Evolutionary conservation across 2,888 invertebrate genomes (phyloP), one percentile per base, ranked within the genome.

Genomic region (Drosophila trichaetosa): DNA sequence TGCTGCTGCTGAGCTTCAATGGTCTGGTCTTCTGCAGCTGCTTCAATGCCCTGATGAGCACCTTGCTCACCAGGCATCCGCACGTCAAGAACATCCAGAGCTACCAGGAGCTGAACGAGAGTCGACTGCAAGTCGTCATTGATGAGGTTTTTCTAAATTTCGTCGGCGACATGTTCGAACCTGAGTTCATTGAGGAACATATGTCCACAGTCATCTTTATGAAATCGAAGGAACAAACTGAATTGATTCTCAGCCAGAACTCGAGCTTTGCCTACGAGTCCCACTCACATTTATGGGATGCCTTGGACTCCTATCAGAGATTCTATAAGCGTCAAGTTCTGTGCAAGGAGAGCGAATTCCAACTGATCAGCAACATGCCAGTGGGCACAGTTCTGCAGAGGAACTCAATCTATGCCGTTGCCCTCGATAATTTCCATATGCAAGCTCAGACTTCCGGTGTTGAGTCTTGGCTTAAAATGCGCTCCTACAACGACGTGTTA

Each of bases 191-290:
- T 4, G 7, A 11, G 0, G 24, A n/a, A 0, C 11, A 36, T 0
- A 0, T 75, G 0, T 58, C 63, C 0, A 76, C 75, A 48, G 34
- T 31, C 1, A 1, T 48, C 1, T 18, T 40, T 1, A 36, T 69
- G 31, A 0, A 1, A 0, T 33, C 65, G 0, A 18, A 36, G 1
- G 36, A 72, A 0, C 59, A 69, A 4, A 34, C 11, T 0, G 60
- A 81, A 0, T 0, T 72, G 18, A 0, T 81, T 0, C 18, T 59
- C 0, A 10, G 61, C 1, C 34, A 79, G 0, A 89, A 85, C 1
- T 51, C 79, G 0, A 87, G 71, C 49, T 69, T 65, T 54, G 85
- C 70, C 27, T 76, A 72, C 51, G 68, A 58, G n/a, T 40, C 65
- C 0, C 52, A 16, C 16, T 8, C 59, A 0, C 54, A 31, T n/a